phyloP scores from a whole-genome alignment of 2,113 vertebrate species.

The Channa maculata region DNA sequence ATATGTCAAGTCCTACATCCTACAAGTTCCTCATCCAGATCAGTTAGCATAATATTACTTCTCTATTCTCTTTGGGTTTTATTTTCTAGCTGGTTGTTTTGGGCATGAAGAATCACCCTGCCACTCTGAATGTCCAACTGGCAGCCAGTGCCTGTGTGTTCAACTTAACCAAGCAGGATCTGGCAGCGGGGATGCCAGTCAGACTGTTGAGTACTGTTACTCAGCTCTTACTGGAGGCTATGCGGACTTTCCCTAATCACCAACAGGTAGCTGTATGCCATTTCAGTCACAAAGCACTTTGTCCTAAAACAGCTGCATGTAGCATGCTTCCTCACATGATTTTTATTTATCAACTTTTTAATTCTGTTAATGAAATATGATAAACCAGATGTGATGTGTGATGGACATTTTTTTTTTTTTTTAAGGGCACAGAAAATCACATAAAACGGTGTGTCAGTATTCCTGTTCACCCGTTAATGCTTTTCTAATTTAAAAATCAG shows the following conservation, averaged over 20 bases:
- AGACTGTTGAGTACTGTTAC: slow-evolving; percentile 92
- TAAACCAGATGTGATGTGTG: not conserved
- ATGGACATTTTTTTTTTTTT: too few relatives aligned
- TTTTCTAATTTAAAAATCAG: too few relatives aligned
- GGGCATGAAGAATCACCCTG: slow-evolving; percentile 97
- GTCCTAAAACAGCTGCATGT: not conserved
- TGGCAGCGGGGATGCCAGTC: slow-evolving; percentile 95
- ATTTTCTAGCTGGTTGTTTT: slow-evolving; percentile 90
- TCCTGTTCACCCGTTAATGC: too few relatives aligned
- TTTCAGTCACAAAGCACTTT: not conserved
- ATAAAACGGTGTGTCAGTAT: too few relatives aligned
- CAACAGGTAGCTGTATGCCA: slow-evolving; percentile 84
- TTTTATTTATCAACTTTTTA: too few relatives aligned
- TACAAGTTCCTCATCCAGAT: not conserved
- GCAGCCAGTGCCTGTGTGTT: slow-evolving; percentile 98
- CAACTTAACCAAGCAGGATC: slow-evolving; percentile 97
- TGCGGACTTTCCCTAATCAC: slow-evolving; percentile 98
- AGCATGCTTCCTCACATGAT: too few relatives aligned
- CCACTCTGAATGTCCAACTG: slow-evolving; percentile 96
- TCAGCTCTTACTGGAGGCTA: slow-evolving; percentile 94
- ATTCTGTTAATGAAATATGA: not conserved
- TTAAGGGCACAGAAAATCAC: too few relatives aligned
- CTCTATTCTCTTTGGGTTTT: slow-evolving; percentile 5
- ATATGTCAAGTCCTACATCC: not conserved
- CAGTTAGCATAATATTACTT: not conserved